phyloP scores from a whole-genome alignment of 2,113 vertebrate species.

The Pelusios castaneus region DNA sequence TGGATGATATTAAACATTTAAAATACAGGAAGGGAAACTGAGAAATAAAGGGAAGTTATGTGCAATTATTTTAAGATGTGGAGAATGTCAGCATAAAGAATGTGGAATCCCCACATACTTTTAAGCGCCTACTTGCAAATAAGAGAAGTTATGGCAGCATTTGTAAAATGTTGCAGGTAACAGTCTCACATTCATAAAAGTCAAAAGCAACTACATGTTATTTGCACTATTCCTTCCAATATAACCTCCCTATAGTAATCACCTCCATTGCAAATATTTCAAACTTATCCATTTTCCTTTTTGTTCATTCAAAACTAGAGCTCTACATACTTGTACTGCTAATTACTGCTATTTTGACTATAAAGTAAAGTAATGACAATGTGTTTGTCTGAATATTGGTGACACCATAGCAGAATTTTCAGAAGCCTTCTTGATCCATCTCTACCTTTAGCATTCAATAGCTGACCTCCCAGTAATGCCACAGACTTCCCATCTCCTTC shows the following conservation, averaged over 20 bases:
- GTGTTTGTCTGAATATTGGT: no score
- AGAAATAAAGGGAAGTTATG: background rate
- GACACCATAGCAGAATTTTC: no score
- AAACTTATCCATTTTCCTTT: background rate
- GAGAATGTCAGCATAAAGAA: slow-evolving; percentile 30
- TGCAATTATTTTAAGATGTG: background rate
- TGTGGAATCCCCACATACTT: background rate
- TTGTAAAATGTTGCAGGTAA: background rate
- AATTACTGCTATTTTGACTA: background rate
- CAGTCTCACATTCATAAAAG: slow-evolving; percentile 38
- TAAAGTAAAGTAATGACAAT: background rate
- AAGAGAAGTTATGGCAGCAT: background rate
- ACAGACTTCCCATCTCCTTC: no score
- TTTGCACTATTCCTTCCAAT: slow-evolving; percentile 12
- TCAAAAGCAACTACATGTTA: slow-evolving; percentile 15
- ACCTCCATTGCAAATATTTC: background rate
- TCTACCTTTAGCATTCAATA: no score
- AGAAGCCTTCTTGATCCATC: no score
- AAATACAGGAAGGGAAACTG: background rate
- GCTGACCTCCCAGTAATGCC: no score
- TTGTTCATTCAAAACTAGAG: background rate
- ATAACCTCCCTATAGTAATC: background rate
- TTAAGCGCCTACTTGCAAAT: slow-evolving; percentile 55
- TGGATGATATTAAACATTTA: background rate
- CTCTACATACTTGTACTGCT: background rate